phyloP scores from a whole-genome alignment of 2,113 vertebrate genomes.

The Channa argus region DNA sequence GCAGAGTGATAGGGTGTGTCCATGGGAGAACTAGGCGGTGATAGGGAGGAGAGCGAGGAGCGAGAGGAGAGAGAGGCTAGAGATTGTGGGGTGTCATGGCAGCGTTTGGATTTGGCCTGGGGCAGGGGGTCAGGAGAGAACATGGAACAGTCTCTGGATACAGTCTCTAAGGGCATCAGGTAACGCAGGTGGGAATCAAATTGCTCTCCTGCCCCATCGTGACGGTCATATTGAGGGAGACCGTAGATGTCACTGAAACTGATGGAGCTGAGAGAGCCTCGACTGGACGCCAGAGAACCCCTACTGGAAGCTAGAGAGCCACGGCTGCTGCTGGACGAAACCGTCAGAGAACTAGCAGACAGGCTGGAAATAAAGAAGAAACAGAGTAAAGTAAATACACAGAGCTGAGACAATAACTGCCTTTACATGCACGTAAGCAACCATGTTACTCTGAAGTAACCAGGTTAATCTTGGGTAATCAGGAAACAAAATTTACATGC shows the following conservation, averaged over 20 bases:
- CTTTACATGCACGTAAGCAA: too few relatives aligned
- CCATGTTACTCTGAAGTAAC: too few relatives aligned
- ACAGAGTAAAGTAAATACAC: background rate
- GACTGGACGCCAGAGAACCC: constrained; percentile 94
- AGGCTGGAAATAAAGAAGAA: constrained; percentile 78
- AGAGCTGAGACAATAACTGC: background rate
- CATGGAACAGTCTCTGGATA: constrained; percentile 82
- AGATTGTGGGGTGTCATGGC: constrained; percentile 93
- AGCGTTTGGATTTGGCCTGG: constrained; percentile 87
- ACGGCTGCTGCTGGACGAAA: constrained; percentile 96
- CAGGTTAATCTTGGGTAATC: too few relatives aligned
- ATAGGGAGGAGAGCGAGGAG: constrained; percentile 95
- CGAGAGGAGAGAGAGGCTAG: constrained; percentile 94
- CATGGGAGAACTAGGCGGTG: constrained; percentile 95
- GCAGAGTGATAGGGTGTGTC: constrained; percentile 92
- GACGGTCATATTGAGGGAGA: constrained; percentile 92
- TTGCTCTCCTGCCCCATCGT: constrained; percentile 77
- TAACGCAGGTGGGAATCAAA: constrained; percentile 88
- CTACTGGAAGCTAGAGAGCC: constrained; percentile 95
- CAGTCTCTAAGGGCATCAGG: constrained; percentile 86
- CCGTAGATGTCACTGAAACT: constrained; percentile 99
- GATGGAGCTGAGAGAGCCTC: constrained; percentile 96
- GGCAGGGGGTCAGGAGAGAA: constrained; percentile 70
- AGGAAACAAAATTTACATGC: too few relatives aligned
- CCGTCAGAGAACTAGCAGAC: constrained; percentile 94